Evolutionary conservation across 2,113 vertebrate genomes (phyloP).

Genomic region (Azemiops feae): DNA sequence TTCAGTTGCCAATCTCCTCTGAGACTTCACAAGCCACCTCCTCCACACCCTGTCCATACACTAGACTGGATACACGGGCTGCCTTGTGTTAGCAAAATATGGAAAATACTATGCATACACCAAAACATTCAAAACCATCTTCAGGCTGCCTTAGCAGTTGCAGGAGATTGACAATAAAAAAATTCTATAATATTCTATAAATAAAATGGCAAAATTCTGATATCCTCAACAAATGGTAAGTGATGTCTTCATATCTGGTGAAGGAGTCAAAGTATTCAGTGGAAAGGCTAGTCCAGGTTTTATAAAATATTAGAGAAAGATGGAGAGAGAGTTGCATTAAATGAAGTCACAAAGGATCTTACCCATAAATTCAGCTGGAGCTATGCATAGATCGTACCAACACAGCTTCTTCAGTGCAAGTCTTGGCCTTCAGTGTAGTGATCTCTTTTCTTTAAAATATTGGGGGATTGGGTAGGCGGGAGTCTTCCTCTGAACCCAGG

Average conservation of each 20-base stretch:
- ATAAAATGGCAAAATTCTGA: neutral
- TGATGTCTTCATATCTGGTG: neutral
- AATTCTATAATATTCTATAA: too few relatives aligned
- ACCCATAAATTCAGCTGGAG: neutral
- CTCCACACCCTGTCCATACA: neutral
- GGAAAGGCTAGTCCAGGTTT: neutral
- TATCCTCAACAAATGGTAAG: neutral
- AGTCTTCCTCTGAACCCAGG: neutral
- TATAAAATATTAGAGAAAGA: neutral
- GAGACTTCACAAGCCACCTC: neutral
- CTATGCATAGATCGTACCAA: neutral
- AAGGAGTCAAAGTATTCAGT: neutral
- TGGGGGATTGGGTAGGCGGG: neutral
- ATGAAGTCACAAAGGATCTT: neutral
- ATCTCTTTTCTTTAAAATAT: neutral
- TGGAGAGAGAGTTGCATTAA: neutral
- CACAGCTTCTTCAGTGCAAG: neutral
- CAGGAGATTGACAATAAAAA: neutral
- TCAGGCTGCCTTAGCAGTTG: neutral
- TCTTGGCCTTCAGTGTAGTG: neutral
- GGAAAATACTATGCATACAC: neutral
- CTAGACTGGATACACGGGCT: neutral
- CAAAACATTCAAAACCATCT: neutral
- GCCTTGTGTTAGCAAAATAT: neutral
- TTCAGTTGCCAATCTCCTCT: neutral